phyloP scores from a whole-genome alignment of 2,888 invertebrate species.

The Tenthredo distinguenda region DNA sequence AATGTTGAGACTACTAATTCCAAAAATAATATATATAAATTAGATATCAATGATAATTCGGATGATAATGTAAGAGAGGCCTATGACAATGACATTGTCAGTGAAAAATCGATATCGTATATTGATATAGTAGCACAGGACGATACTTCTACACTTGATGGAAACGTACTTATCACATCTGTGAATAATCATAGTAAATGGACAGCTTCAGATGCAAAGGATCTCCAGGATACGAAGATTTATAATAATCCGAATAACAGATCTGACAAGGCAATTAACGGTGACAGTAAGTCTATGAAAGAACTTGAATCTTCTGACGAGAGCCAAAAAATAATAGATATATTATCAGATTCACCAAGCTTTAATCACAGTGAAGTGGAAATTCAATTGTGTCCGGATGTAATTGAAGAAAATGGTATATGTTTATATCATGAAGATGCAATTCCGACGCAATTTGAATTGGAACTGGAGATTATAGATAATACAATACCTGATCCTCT shows the following conservation, averaged over 20 bases:
- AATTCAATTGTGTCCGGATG: not conserved
- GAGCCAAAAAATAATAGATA: conserved; percentile 74
- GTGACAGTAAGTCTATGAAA: conserved; percentile 64
- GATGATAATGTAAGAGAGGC: not conserved
- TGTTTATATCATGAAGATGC: conserved; percentile 67
- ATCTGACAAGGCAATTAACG: not conserved
- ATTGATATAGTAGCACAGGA: not conserved
- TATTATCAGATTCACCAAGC: conserved; percentile 72
- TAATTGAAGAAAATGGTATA: conserved; percentile 32
- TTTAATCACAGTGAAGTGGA: conserved; percentile 55
- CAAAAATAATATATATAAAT: not conserved
- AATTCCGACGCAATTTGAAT: conserved; percentile 71
- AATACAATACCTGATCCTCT: conserved; percentile 63
- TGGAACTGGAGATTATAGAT: conserved; percentile 72
- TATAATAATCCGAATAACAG: not conserved
- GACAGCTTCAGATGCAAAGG: not conserved
- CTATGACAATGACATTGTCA: not conserved
- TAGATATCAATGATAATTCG: conserved; percentile 10
- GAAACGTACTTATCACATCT: conserved; percentile 37
- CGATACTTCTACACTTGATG: not conserved
- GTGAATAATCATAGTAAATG: not conserved
- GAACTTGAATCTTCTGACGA: conserved; percentile 75
- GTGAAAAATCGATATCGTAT: not conserved
- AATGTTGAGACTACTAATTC: not conserved
- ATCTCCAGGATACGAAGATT: conserved; percentile 10